phyloP scores from a whole-genome alignment of 2,797 vertebrate genomes.

The Catamblyrhynchus diadema region DNA sequence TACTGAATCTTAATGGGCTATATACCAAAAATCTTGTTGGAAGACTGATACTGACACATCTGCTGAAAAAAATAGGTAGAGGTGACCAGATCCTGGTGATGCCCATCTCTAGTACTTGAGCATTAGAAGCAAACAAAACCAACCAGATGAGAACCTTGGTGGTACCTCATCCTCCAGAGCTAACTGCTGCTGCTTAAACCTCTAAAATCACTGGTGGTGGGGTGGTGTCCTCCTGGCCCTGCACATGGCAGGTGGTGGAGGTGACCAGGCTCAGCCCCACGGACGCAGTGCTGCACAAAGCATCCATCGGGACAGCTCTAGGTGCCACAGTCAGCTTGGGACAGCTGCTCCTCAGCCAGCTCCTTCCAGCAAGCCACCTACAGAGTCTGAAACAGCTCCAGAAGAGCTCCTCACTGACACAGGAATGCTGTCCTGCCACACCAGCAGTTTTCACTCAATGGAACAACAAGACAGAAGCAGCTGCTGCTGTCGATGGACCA shows the following conservation, averaged over 20 bases:
- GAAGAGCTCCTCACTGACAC: not conserved
- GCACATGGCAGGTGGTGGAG: not conserved
- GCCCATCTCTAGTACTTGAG: not conserved
- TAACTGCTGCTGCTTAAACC: not conserved
- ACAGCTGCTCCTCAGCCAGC: not conserved
- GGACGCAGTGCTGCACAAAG: not conserved
- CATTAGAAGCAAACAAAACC: not conserved
- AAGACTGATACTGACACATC: not conserved
- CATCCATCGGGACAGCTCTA: not conserved
- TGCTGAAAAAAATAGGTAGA: not conserved
- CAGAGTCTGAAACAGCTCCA: not conserved
- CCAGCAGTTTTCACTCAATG: not conserved
- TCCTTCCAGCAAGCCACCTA: not conserved
- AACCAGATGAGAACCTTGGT: not conserved
- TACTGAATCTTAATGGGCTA: not conserved
- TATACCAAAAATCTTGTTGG: not conserved
- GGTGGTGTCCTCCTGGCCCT: not conserved
- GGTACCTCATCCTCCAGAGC: not conserved
- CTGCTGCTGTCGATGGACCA: not conserved
- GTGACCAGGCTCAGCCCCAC: not conserved
- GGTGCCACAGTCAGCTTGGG: not conserved
- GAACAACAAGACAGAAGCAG: not conserved
- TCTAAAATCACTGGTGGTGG: fast-evolving
- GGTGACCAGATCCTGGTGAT: not conserved
- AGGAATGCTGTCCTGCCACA: not conserved